phyloP scores from a whole-genome alignment of 2,797 vertebrate genomes.

The Lithobates pipiens region DNA sequence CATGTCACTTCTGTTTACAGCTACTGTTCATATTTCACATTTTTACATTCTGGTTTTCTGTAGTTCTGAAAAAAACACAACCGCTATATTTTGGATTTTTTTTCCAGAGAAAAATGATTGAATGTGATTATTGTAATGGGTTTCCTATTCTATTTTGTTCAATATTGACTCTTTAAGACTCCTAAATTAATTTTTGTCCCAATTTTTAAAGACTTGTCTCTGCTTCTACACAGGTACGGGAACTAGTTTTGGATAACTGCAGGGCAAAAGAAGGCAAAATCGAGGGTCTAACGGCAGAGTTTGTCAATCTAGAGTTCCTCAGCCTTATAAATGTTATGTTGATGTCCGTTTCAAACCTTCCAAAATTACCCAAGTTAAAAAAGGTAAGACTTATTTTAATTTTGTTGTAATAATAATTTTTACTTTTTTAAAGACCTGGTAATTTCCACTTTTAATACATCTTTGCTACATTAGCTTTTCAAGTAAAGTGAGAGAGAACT shows the following conservation, averaged over 20 bases:
- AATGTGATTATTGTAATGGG: background rate
- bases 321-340: slow-evolving; percentile 93
- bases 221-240: slow-evolving; percentile 80
- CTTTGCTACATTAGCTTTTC: too few species aligned
- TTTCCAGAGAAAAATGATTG: too few species aligned
- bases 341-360: slow-evolving; percentile 89
- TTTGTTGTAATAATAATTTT: too few species aligned
- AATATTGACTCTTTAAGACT: background rate
- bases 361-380: slow-evolving; percentile 92
- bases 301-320: slow-evolving; percentile 92
- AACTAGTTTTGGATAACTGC: slow-evolving; percentile 93
- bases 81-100: too few species aligned
- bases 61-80: too few species aligned
- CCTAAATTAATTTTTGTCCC: too few species aligned
- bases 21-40: background rate
- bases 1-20: background rate
- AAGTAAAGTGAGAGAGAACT: too few species aligned
- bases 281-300: slow-evolving; percentile 89
- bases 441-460: too few species aligned
- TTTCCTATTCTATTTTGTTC: background rate
- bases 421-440: too few species aligned
- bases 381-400: slow-evolving; percentile 78
- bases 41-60: too few species aligned
- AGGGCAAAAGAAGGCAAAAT: slow-evolving; percentile 89
- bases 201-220: background rate